phyloP scores from a whole-genome alignment of 2,888 invertebrate genomes.

The Strigamia crassipes region DNA sequence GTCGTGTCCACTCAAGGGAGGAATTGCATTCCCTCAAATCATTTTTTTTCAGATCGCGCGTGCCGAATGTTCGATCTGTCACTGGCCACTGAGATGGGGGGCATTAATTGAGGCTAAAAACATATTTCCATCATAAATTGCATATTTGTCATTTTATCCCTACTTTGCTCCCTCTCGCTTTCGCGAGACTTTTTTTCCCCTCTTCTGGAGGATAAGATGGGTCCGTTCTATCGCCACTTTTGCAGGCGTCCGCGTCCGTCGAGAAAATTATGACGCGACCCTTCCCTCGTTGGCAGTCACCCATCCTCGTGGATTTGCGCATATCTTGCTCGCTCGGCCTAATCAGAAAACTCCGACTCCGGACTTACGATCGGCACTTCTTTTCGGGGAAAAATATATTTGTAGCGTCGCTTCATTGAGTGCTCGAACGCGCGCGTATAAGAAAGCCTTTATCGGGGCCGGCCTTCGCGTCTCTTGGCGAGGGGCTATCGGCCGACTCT shows the following conservation, averaged over 20 bases:
- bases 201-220: background rate
- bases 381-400: conserved; percentile 41
- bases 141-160: conserved; percentile 30
- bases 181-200: background rate
- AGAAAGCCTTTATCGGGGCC: conserved; percentile 34
- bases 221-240: conserved; percentile 37
- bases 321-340: conserved; percentile 37
- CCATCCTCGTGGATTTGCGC: conserved; percentile 40
- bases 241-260: conserved; percentile 23
- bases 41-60: background rate
- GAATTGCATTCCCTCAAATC: conserved; percentile 30
- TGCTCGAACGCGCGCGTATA: conserved; percentile 40
- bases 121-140: conserved; percentile 42
- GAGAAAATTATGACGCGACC: conserved; percentile 39
- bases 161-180: background rate
- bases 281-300: conserved; percentile 42
- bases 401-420: conserved; percentile 40
- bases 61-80: conserved; percentile 14
- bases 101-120: conserved; percentile 39
- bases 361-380: conserved; percentile 42
- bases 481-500: conserved; percentile 42
- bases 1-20: conserved; percentile 33
- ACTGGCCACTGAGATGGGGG: conserved; percentile 19
- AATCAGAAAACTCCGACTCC: conserved; percentile 40
- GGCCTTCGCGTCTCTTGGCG: conserved; percentile 22